Conservation (phyloP, 2,113 vertebrate species). For the Toxostoma redivivum region DNA sequence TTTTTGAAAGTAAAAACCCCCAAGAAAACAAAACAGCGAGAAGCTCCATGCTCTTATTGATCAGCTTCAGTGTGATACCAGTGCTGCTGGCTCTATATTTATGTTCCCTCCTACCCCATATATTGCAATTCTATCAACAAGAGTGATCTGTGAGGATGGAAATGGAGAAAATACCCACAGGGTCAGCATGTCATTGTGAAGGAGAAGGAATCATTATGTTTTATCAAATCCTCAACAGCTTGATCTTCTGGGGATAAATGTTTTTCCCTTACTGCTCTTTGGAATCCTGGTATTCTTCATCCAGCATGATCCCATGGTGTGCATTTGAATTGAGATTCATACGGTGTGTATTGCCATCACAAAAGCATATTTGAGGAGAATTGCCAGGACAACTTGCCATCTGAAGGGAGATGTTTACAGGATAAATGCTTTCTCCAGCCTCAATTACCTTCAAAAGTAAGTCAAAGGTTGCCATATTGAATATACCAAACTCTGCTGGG, state of each 20-base stretch:
- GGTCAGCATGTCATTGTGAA: not conserved
- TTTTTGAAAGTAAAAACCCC: not conserved
- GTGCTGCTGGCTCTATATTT: not conserved
- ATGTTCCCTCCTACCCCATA: not conserved
- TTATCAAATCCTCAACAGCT: constrained; percentile 3
- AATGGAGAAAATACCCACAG: not conserved
- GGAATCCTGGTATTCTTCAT: constrained; percentile 12
- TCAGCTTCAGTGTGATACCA: not conserved
- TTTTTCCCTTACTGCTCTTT: not conserved
- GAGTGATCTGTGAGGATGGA: not conserved
- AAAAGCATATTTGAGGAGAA: not conserved
- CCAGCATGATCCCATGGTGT: not conserved
- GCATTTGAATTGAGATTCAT: constrained; percentile 13
- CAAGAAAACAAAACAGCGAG: not conserved
- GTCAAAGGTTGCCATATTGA: not conserved
- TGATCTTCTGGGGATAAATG: constrained; percentile 1
- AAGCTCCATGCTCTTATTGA: not conserved
- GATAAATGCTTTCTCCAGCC: not conserved
- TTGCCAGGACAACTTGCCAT: not conserved
- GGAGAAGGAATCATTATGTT: not conserved
- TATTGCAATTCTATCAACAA: not conserved
- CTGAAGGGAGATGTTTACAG: not conserved
- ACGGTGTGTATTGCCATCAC: not conserved
- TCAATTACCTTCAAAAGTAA: not conserved
- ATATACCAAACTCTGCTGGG: not conserved